Evolutionary conservation across 2,113 vertebrate species (phyloP).

Genomic region (Amphiprion percula): DNA sequence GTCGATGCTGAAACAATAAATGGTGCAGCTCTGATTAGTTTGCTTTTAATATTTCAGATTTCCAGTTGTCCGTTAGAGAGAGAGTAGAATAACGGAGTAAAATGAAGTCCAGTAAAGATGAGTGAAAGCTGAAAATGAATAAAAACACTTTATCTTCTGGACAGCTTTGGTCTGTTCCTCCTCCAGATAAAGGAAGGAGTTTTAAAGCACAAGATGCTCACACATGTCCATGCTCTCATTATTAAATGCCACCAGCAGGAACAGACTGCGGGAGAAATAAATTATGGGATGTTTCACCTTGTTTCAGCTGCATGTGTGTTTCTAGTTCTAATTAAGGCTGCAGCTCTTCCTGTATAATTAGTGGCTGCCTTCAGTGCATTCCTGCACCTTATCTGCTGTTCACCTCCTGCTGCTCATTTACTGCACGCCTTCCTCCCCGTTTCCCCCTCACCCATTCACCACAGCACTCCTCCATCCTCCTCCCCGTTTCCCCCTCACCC

Average conservation of each 20-base stretch:
- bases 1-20: too few relatives aligned
- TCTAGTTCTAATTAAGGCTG: conserved; percentile 75
- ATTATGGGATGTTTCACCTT: conserved; percentile 69
- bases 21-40: too few relatives aligned
- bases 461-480: conserved; percentile 16
- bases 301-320: conserved; percentile 22
- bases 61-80: too few relatives aligned
- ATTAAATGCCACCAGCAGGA: conserved; percentile 62
- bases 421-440: conserved; percentile 34
- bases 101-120: too few relatives aligned
- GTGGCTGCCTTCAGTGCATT: conserved; percentile 5
- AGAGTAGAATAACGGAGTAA: too few relatives aligned
- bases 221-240: conserved; percentile 50
- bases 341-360: conserved; percentile 10
- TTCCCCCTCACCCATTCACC: conserved; percentile 46
- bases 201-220: not conserved
- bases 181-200: too few relatives aligned
- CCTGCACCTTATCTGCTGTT: conserved; percentile 49
- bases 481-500: conserved; percentile 1
- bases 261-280: conserved; percentile 11
- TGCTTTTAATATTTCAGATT: too few relatives aligned
- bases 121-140: too few relatives aligned
- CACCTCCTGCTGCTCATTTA: conserved; percentile 56
- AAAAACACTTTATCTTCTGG: too few relatives aligned
- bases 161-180: too few relatives aligned